phyloP scores from a whole-genome alignment of 1,140 invertebrate species.

The Marisa cornuarietis region DNA sequence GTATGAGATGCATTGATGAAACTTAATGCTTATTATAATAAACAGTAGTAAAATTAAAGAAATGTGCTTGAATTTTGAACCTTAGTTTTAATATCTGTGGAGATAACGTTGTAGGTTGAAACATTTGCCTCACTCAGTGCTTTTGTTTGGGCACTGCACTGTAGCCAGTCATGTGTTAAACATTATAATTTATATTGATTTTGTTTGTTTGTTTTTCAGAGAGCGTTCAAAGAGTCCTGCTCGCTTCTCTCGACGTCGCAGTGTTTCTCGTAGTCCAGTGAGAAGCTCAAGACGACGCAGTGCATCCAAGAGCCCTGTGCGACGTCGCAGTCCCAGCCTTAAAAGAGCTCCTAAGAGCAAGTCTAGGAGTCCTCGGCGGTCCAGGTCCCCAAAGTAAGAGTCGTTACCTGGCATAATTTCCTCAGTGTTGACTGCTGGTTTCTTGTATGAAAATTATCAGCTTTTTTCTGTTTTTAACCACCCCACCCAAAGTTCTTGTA shows the following conservation, averaged over 20 bases:
- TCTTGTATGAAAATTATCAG: not conserved
- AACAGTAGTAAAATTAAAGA: too few relatives aligned
- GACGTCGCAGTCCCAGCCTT: not conserved
- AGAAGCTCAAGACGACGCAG: conserved; percentile 10
- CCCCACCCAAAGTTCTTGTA: too few relatives aligned
- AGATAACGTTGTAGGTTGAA: too few relatives aligned
- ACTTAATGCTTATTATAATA: too few relatives aligned
- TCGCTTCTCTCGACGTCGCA: not conserved
- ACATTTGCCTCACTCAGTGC: too few relatives aligned
- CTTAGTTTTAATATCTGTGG: too few relatives aligned
- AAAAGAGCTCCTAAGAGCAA: conserved; percentile 11
- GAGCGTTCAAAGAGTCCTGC: conserved; percentile 15
- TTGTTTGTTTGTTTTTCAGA: not conserved
- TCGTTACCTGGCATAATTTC: too few relatives aligned
- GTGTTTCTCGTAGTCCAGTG: conserved; percentile 21
- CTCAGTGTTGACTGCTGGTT: not conserved
- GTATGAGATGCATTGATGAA: too few relatives aligned
- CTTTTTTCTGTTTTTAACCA: too few relatives aligned
- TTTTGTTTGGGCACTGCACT: too few relatives aligned
- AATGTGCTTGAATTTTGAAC: too few relatives aligned
- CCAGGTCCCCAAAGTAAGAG: conserved; percentile 9
- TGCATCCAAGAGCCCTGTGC: conserved; percentile 16
- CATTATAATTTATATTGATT: not conserved
- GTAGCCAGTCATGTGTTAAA: too few relatives aligned
- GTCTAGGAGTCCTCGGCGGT: conserved; percentile 18